Conservation (phyloP, 2,888 invertebrate species). For the Ormyrus labotus region DNA sequence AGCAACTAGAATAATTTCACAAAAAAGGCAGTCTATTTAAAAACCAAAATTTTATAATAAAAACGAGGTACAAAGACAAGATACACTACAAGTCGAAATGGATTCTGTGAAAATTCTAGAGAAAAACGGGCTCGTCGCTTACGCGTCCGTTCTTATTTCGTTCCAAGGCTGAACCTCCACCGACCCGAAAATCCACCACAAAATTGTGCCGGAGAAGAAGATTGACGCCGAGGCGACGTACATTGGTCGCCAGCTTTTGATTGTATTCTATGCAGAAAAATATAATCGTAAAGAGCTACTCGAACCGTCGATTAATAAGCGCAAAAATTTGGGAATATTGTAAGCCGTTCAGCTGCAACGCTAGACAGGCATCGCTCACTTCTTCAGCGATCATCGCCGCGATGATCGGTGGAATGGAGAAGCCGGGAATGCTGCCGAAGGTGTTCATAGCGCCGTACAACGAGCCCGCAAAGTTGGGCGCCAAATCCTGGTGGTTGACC, state of each 20-base stretch:
- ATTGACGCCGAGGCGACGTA: slow-evolving; percentile 84
- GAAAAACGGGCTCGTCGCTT: too few relatives aligned
- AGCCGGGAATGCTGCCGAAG: slow-evolving; percentile 73
- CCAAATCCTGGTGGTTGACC: slow-evolving; percentile 73
- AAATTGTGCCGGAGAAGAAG: slow-evolving; percentile 82
- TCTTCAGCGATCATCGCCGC: slow-evolving; percentile 69
- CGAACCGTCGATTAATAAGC: too few relatives aligned
- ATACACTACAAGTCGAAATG: too few relatives aligned
- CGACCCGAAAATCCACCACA: slow-evolving; percentile 85
- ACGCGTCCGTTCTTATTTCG: neutral
- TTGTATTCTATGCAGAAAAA: slow-evolving; percentile 80
- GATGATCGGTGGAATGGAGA: slow-evolving; percentile 71
- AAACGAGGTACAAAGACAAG: too few relatives aligned
- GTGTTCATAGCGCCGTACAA: slow-evolving; percentile 74
- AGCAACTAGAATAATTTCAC: too few relatives aligned
- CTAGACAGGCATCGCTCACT: slow-evolving; percentile 54
- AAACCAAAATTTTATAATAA: too few relatives aligned
- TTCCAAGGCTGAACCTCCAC: slow-evolving; percentile 84
- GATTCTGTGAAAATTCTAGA: too few relatives aligned
- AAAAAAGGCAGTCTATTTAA: too few relatives aligned
- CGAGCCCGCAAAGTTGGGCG: slow-evolving; percentile 74
- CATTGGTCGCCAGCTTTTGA: slow-evolving; percentile 85
- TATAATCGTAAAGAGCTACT: too few relatives aligned
- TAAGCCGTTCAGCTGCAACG: neutral
- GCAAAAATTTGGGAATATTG: neutral